A percentile compares a stretch with the other conserved stretches of the same genome.
Conservation (phyloP, 2,113 vertebrate genomes). For the Mola mola region DNA sequence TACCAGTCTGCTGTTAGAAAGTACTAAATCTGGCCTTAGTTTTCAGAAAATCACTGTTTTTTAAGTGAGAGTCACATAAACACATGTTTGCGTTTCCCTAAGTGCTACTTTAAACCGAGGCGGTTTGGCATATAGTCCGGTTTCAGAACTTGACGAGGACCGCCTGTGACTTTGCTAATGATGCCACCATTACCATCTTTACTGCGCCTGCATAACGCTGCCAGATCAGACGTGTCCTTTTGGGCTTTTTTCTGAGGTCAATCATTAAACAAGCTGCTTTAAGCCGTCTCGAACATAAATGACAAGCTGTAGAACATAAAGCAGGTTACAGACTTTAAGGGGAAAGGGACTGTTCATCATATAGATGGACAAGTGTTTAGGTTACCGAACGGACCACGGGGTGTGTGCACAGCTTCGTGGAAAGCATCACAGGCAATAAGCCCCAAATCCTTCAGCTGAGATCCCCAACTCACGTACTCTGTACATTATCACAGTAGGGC, state of each 20-base stretch:
- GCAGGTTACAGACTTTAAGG: conserved; percentile 26
- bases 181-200: conserved; percentile 22
- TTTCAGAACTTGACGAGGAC: conserved; percentile 15
- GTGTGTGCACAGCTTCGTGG: not conserved
- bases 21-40: conserved; percentile 23
- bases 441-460: conserved; percentile 24
- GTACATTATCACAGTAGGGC: conserved; percentile 24
- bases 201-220: conserved; percentile 17
- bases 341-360: conserved; percentile 24
- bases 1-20: conserved; percentile 34
- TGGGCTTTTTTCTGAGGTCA: conserved; percentile 51
- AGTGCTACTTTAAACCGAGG: conserved; percentile 53
- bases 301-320: conserved; percentile 26
- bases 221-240: conserved; percentile 20
- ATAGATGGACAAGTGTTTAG: conserved; percentile 43
- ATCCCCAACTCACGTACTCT: conserved; percentile 18
- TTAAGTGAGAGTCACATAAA: conserved; percentile 63
- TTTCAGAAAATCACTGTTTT: conserved; percentile 54
- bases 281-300: conserved; percentile 18
- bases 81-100: conserved; percentile 52
- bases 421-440: conserved; percentile 4
- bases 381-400: conserved; percentile 14
- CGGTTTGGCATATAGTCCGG: conserved; percentile 43
- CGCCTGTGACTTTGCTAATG: conserved; percentile 29
- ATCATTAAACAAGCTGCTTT: conserved; percentile 43